Percentiles rank a stretch among this genome's conserved stretches.
phyloP scores from a whole-genome alignment of 2,888 invertebrate genomes.

The Lapara coniferarum region DNA sequence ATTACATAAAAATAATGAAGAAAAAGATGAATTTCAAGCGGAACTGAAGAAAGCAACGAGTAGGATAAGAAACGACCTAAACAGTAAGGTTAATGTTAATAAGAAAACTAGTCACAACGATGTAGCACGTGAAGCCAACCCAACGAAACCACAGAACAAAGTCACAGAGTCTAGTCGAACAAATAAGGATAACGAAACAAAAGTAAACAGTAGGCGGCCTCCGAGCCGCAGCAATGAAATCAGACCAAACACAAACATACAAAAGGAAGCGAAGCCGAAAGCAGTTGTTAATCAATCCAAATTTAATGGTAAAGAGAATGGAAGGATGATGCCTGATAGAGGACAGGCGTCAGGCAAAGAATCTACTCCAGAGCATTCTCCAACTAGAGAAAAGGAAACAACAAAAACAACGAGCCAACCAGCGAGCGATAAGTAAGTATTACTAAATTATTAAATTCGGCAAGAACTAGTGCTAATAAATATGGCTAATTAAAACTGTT shows the following conservation, averaged over 20 bases:
- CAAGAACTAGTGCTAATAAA: background rate
- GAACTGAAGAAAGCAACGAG: constrained; percentile 80
- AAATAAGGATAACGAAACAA: constrained; percentile 54
- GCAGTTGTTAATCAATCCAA: constrained; percentile 56
- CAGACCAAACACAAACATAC: constrained; percentile 56
- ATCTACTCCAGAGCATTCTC: constrained; percentile 85
- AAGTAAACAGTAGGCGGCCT: constrained; percentile 60
- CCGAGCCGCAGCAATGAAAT: constrained; percentile 63
- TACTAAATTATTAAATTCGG: background rate
- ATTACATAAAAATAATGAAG: constrained; percentile 77
- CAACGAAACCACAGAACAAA: constrained; percentile 77
- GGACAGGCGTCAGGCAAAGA: constrained; percentile 86
- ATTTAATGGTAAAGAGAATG: constrained; percentile 57
- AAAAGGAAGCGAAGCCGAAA: constrained; percentile 50
- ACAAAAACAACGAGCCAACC: constrained; percentile 29
- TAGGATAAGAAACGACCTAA: constrained; percentile 79
- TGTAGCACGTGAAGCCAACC: constrained; percentile 70
- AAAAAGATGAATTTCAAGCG: constrained; percentile 82
- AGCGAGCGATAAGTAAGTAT: constrained; percentile 15
- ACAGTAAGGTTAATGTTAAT: constrained; percentile 74
- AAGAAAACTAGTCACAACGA: constrained; percentile 78
- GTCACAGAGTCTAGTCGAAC: constrained; percentile 80
- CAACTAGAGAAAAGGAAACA: constrained; percentile 67
- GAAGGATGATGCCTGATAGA: constrained; percentile 69
- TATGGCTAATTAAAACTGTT: background rate